Percentiles rank a stretch among this genome's conserved stretches.
phyloP scores from a whole-genome alignment of 2,888 invertebrate genomes.

The Marasmarcha lunaedactyla region DNA sequence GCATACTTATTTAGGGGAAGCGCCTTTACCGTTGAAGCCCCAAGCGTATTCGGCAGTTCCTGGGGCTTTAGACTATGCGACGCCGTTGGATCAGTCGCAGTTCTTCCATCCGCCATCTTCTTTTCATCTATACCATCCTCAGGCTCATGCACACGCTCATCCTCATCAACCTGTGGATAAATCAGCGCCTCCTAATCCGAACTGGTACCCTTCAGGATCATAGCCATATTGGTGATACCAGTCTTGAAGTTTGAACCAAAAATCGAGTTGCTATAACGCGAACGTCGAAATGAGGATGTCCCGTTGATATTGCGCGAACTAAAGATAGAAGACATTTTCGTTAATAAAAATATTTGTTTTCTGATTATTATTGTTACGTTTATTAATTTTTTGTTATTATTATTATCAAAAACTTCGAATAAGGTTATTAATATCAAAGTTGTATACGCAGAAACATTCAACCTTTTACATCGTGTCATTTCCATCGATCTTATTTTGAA shows the following conservation, averaged over 20 bases:
- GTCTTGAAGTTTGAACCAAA: not conserved
- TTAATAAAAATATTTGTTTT: conserved; percentile 9
- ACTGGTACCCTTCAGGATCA: conserved; percentile 85
- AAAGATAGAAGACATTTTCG: not conserved
- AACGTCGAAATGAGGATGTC: too few species aligned
- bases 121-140: conserved; percentile 90
- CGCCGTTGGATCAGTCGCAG: conserved; percentile 83
- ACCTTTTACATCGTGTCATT: conserved; percentile 10
- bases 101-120: conserved; percentile 85
- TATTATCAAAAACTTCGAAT: conserved; percentile 16
- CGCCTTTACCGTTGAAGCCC: conserved; percentile 84
- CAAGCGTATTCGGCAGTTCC: conserved; percentile 87
- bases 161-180: conserved; percentile 64
- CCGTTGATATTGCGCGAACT: too few species aligned
- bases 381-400: conserved; percentile 22
- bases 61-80: conserved; percentile 75
- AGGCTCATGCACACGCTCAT: conserved; percentile 56
- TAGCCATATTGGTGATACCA: conserved; percentile 57
- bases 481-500: conserved; percentile 2
- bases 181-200: conserved; percentile 76
- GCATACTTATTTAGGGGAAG: conserved; percentile 62
- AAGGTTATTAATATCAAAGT: conserved; percentile 14
- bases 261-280: not conserved
- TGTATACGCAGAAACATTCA: conserved; percentile 40
- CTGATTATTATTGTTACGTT: conserved; percentile 29